Evolutionary conservation across 2,113 vertebrate species (phyloP), one percentile per base, ranked within the genome.

Genomic region (Phainopepla nitens): DNA sequence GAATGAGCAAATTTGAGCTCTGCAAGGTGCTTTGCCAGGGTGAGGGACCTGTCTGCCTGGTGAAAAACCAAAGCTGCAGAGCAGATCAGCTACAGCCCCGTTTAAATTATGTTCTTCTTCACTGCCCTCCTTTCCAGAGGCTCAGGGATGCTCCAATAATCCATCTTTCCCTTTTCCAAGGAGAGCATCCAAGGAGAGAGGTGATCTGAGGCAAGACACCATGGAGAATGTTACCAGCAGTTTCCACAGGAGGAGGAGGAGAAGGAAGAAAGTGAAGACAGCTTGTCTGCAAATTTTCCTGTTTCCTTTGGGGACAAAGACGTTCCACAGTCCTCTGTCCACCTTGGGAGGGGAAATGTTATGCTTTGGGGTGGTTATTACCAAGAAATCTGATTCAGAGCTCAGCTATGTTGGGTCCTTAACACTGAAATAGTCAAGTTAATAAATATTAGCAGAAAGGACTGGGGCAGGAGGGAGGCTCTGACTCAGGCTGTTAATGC

Each of bases 381-480:
- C 88, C 19, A 9, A 77, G 92, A 96, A 95, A 78, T 54, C 79
- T 93, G 94, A 97, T 58, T 95, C 82, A 96, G 58, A 86, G 45
- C 82, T 89, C 50, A 81, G 10, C 64, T 89, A 51, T 89, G 76
- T 45, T 81, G 29, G 44, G 54, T 47, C 39, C 77, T 95, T 36
- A 86, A 27, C 22, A 36, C 39, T 13, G 64, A 86, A 95, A 88
- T 8, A 73, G 66, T 36, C 58, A 65, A 66, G 64, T 69, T 89
- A 91, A 73, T 92, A 97, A 94, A 93, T 90, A 87, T 86, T 83
- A 81, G 82, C 36, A 71, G 73, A 87, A 68, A 75, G 49, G 53
- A 68, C 18, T 41, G 24, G 28, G 50, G 70, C 35, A 72, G 58
- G 18, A 80, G n/a, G 70, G 80, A 83, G 56, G 88, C 51, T 75